Evolutionary conservation across 2,888 invertebrate species (phyloP), one percentile per base, ranked within the genome.

Genomic region (Drosophila setosimentum): DNA sequence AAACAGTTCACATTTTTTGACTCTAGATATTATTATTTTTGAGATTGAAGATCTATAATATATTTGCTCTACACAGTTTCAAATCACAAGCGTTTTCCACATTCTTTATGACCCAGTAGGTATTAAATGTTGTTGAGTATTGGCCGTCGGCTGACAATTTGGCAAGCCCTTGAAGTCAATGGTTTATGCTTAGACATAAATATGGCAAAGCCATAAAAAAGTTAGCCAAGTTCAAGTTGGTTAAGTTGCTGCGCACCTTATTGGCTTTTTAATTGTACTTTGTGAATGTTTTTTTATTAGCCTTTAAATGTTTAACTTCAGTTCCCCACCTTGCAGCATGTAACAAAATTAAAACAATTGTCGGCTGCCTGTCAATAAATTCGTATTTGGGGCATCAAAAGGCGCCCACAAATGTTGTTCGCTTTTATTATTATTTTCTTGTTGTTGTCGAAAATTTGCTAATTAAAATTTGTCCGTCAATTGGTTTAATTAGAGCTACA

Each of bases 221-320:
- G 70, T 83, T 79, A 21, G 33, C 55, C 58, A 59, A 73, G 76
- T 78, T 71, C 68, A 68, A 74, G 69, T 86, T 68, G 70, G 66
- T 77, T 74, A 64, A 55, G 58, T 37, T 63, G 33, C 48, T 65
- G 50, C 48, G 57, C 71, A 80, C 74, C 87, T 72, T 79, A 82
- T 87, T 82, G 87, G 77, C 79, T 73, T 76, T 87, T 89, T 87
- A 87, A 87, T 89, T 87, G 87, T 51, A 69, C 79, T 76, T 76
- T 71, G 57, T 71, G 68, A 85, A 82, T 79, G 73, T 72, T 80
- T 87, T 84, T 87, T 89, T 79, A 87, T 81, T 72, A 58, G 63
- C 73, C 73, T 82, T 84, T 82, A 87, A 89, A 78, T 77, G 80
- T 54, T 59, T 8, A 33, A 55, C 27, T 55, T n/a, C 37, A 29